These are phyloP conservation scores for Aurelia aurita complex sp. Pacific DNA, from an alignment of 30 jellyfish, hydroid and myxozoan genomes.

Conservation along the genomic window DNA sequence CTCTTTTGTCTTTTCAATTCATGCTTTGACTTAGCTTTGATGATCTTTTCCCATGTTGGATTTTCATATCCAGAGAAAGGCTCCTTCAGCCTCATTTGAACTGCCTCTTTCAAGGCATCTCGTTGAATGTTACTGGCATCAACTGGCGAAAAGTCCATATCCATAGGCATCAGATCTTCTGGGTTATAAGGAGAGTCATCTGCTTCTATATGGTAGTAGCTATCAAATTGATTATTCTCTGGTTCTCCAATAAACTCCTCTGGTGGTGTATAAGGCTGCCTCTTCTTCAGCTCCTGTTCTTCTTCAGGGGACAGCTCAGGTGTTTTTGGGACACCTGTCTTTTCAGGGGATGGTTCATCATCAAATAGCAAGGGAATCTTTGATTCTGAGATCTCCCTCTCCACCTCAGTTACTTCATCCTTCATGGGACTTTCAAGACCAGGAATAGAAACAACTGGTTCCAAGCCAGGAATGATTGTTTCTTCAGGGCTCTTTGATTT, in stretches of 20 bases:
- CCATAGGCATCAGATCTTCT: slow-evolving; percentile 77
- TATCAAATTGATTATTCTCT: slow-evolving; percentile 35
- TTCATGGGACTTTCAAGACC: slow-evolving; percentile 28
- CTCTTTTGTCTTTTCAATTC: slow-evolving; percentile 76
- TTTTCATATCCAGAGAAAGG: slow-evolving; percentile 76
- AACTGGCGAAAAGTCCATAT: slow-evolving; percentile 39
- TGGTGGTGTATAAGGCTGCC: slow-evolving; percentile 56
- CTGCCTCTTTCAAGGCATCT: slow-evolving; percentile 80
- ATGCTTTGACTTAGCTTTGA: slow-evolving; percentile 81
- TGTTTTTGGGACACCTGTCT: slow-evolving; percentile 14
- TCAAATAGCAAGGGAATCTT: slow-evolving; percentile 60
- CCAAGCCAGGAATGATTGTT: slow-evolving; percentile 49
- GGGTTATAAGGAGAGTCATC: slow-evolving; percentile 92
- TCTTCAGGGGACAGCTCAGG: slow-evolving; percentile 28
- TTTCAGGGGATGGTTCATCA: slow-evolving; percentile 19
- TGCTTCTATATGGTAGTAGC: slow-evolving; percentile 57
- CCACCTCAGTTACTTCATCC: slow-evolving; percentile 7
- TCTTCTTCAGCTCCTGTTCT: slow-evolving; percentile 11
- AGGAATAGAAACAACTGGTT: slow-evolving; percentile 26
- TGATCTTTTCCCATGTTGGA: slow-evolving; percentile 86
- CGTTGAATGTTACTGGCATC: slow-evolving; percentile 43
- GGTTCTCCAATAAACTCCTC: slow-evolving; percentile 51
- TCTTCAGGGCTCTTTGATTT: slow-evolving; percentile 8
- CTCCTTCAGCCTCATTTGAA: slow-evolving; percentile 65
- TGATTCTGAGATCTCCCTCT: background rate